A percentile compares a stretch with the other conserved stretches of the same genome.
Evolutionary conservation across 2,888 invertebrate genomes (phyloP).

Genomic region (Ectobius pallidus): DNA sequence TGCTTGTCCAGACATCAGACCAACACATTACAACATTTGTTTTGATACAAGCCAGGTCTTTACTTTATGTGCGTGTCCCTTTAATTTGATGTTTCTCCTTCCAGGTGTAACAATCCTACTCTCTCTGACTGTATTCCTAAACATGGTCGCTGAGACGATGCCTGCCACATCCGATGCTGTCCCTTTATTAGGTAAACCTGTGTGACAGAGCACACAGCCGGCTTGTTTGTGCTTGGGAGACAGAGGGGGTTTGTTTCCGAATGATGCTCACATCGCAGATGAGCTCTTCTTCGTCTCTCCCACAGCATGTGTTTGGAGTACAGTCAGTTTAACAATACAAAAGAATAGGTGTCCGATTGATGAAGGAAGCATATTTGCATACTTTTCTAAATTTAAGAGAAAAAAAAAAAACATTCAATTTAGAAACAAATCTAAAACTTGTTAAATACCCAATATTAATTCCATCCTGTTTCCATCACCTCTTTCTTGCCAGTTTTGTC

Average conservation of each 20-base stretch:
- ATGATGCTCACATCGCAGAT: background rate
- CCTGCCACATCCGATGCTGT: constrained; percentile 96
- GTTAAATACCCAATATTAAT: too few relatives aligned
- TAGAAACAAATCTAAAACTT: too few relatives aligned
- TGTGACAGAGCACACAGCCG: constrained; percentile 23
- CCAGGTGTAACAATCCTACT: constrained; percentile 95
- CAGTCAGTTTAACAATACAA: constrained; percentile 29
- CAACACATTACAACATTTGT: background rate
- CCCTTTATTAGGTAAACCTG: constrained; percentile 73
- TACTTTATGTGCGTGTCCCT: constrained; percentile 22
- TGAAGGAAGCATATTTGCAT: background rate
- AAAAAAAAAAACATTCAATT: background rate
- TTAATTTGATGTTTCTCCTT: constrained; percentile 48
- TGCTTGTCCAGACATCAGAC: background rate
- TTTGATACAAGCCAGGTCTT: too few relatives aligned
- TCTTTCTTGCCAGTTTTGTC: background rate
- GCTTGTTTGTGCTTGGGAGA: constrained; percentile 32
- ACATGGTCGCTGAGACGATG: constrained; percentile 99
- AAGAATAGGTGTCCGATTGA: background rate
- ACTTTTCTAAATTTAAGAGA: background rate
- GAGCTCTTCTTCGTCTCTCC: constrained; percentile 16
- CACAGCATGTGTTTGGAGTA: constrained; percentile 35
- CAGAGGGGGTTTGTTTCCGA: constrained; percentile 30
- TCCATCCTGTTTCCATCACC: constrained; percentile 5
- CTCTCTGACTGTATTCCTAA: constrained; percentile 96